Evolutionary conservation across 2,888 invertebrate genomes (phyloP).

Genomic region (Lepidochitona cinerea): DNA sequence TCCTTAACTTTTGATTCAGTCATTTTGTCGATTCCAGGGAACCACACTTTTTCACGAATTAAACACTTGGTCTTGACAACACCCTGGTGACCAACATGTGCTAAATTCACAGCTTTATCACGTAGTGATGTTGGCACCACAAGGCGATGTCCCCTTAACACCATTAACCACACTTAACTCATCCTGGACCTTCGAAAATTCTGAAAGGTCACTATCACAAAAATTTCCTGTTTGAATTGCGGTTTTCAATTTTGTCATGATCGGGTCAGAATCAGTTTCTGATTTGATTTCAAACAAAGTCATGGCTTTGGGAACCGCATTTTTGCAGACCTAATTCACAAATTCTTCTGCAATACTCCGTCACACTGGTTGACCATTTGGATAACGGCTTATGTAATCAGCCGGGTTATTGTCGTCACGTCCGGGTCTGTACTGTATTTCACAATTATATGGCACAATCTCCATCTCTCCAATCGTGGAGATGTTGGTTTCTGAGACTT

Average conservation of each 20-base stretch:
- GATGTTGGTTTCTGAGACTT: slow-evolving; percentile 40
- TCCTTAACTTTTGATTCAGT: slow-evolving; percentile 9
- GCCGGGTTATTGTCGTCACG: slow-evolving; percentile 20
- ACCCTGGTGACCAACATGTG: slow-evolving; percentile 30
- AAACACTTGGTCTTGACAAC: slow-evolving; percentile 12
- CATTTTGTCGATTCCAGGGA: slow-evolving; percentile 21
- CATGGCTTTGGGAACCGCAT: slow-evolving; percentile 33
- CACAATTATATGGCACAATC: slow-evolving; percentile 12
- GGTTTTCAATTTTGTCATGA: neutral
- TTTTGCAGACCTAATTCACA: slow-evolving; percentile 17
- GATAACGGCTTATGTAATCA: slow-evolving; percentile 19
- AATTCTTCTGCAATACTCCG: slow-evolving; percentile 31
- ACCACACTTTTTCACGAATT: slow-evolving; percentile 19
- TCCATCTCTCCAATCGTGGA: slow-evolving; percentile 20
- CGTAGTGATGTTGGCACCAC: slow-evolving; percentile 23
- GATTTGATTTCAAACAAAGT: slow-evolving; percentile 24
- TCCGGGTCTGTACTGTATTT: slow-evolving; percentile 17
- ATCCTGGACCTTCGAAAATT: neutral
- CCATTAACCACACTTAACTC: neutral
- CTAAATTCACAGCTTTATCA: slow-evolving; percentile 17
- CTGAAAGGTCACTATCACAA: neutral
- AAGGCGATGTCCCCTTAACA: neutral
- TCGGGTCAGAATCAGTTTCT: neutral
- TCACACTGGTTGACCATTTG: neutral
- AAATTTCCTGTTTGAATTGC: neutral